These are phyloP conservation scores for Petaurus breviceps DNA, from an alignment of 2,113 vertebrate species.

Conservation along the genomic window DNA sequence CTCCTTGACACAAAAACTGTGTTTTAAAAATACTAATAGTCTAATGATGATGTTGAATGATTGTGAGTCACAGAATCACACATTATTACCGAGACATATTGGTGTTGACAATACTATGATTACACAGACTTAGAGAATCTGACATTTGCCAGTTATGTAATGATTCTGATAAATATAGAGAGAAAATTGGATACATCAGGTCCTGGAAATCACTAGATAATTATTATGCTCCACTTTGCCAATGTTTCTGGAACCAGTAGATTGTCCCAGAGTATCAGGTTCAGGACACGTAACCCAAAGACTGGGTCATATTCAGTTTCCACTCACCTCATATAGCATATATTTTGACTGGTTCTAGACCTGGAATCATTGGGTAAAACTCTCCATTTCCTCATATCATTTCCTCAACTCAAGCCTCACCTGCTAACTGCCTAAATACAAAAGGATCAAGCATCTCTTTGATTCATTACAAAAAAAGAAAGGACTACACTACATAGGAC, in stretches of 20 bases:
- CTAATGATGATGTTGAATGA: neutral
- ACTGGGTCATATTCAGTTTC: neutral
- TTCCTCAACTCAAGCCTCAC: neutral
- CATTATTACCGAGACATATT: neutral
- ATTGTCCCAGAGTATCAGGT: neutral
- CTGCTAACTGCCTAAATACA: neutral
- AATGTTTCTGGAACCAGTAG: neutral
- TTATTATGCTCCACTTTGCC: neutral
- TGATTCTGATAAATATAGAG: neutral
- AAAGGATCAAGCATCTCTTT: neutral
- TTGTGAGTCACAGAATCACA: neutral
- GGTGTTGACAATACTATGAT: neutral
- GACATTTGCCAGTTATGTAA: neutral
- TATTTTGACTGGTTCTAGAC: neutral
- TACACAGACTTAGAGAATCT: neutral
- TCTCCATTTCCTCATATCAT: neutral
- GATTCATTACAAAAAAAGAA: neutral
- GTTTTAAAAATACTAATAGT: neutral
- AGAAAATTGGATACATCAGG: constrained; percentile 6
- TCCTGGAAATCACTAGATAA: constrained; percentile 24
- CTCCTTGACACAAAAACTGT: neutral
- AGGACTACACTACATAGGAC: neutral
- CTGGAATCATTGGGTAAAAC: neutral
- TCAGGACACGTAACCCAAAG: neutral
- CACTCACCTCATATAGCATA: neutral